Evolutionary conservation across 2,113 vertebrate species (phyloP).

Genomic region (Cephalophus harveyi): DNA sequence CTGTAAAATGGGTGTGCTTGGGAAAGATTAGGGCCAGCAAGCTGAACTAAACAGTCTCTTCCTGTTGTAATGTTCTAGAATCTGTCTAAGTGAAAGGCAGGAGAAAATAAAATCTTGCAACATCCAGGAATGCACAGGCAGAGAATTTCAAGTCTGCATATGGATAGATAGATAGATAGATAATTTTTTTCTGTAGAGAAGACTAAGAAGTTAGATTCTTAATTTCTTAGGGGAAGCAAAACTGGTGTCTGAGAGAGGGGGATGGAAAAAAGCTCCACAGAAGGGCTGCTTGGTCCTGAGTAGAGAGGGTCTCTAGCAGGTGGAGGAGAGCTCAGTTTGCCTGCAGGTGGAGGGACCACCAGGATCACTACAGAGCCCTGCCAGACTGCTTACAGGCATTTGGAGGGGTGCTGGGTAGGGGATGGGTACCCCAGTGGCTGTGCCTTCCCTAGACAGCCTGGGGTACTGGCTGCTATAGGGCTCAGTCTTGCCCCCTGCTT

Average conservation of each 20-base stretch:
- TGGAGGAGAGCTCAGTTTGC: neutral
- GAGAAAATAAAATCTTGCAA: neutral
- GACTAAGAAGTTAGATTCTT: neutral
- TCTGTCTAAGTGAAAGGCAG: neutral
- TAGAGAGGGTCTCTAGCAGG: neutral
- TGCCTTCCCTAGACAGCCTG: neutral
- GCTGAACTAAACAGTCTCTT: neutral
- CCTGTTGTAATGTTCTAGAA: neutral
- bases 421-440: neutral
- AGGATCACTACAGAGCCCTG: neutral
- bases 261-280: neutral
- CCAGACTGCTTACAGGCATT: neutral
- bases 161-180: neutral
- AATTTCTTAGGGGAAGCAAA: neutral
- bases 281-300: neutral
- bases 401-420: neutral
- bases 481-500: neutral
- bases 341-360: neutral
- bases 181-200: neutral
- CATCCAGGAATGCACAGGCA: neutral
- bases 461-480: neutral
- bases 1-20: neutral
- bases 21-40: neutral
- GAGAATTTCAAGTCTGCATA: neutral
- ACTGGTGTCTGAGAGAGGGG: neutral